A percentile compares a stretch with the other conserved stretches of the same genome.
phyloP scores from a whole-genome alignment of 2,797 vertebrate species.

The Sparidentex hasta region DNA sequence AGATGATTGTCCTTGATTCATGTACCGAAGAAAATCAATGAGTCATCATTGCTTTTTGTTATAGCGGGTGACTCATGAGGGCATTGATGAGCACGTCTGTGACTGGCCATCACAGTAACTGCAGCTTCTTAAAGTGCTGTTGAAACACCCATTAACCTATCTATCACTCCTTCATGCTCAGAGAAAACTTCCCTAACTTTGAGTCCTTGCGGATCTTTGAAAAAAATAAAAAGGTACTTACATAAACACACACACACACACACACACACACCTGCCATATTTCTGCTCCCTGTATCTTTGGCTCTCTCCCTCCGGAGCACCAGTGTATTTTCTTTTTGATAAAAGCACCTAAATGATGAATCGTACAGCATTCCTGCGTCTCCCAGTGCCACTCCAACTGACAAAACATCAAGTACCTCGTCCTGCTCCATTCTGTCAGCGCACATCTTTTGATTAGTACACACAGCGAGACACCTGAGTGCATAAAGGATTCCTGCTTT shows the following conservation, averaged over 20 bases:
- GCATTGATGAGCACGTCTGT: conserved; percentile 38
- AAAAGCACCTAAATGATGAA: conserved; percentile 69
- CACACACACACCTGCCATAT: conserved; percentile 22
- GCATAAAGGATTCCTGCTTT: conserved; percentile 60
- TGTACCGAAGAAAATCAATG: conserved; percentile 55
- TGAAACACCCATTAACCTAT: conserved; percentile 56
- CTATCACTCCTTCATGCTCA: conserved; percentile 20
- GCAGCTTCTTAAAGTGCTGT: conserved; percentile 38
- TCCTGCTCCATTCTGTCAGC: conserved; percentile 57
- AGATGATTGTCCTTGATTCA: conserved; percentile 50
- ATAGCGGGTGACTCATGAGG: conserved; percentile 40
- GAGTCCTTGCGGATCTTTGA: conserved; percentile 47
- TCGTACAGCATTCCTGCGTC: conserved; percentile 53
- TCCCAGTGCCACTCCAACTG: conserved; percentile 62
- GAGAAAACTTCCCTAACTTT: conserved; percentile 67
- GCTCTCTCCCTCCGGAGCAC: conserved; percentile 24
- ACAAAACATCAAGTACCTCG: conserved; percentile 69
- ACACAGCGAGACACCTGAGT: conserved; percentile 68
- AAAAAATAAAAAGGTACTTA: conserved; percentile 43
- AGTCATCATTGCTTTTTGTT: conserved; percentile 56
- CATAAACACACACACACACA: conserved; percentile 32
- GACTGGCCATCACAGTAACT: conserved; percentile 38
- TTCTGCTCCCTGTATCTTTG: conserved; percentile 19
- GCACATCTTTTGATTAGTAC: conserved; percentile 77
- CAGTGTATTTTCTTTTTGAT: conserved; percentile 62